Evolutionary conservation across 2,797 vertebrate species (phyloP), one percentile per base, ranked within the genome.

Genomic region (Mormyrops attenuatus): DNA sequence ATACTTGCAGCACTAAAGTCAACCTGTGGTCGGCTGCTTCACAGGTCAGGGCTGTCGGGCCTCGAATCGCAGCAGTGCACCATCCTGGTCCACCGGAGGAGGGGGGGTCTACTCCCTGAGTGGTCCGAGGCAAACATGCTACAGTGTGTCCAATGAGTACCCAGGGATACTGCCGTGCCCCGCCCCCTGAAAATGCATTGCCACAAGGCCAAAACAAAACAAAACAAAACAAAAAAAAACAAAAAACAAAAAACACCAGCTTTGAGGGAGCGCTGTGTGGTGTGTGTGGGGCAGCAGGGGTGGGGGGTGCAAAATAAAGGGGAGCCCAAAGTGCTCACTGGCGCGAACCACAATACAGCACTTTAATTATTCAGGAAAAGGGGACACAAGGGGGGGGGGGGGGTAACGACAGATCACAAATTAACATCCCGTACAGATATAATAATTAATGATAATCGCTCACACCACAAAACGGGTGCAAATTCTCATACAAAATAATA

Each of bases 361-460:
- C 96, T 96, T 97, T 97, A 96, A 87, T 97, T 88, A 86, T 90
- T 96, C 96, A 97, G 95, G 90, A 87, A 96, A 63, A 22, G 96
- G 96, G 49, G 22, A 95, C 96, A 96, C 96, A 96, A 95, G 96
- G 96, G 26, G 26, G 26, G n/a, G 80, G 11, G 96, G 95, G 94
- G 94, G 96, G 96, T 96, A 95, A 96, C 22, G 30, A 89, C 50
- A 96, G 96, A 95, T 95, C 96, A 96, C 96, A 96, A 96, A 96
- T 96, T 96, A 90, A 90, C 90, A 97, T 96, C 95, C 96, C 95
- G 96, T 95, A 96, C 85, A 87, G 96, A 96, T 30, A 95, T 96
- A 95, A 95, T 96, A 96, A 96, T 96, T 96, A 96, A 95, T 96
- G 96, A 96, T 95, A 95, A 96, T 96, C 95, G 96, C 96, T 95